Conservation (phyloP, 92 coral and sea anemone genomes). For the Heliopora coerulea region DNA sequence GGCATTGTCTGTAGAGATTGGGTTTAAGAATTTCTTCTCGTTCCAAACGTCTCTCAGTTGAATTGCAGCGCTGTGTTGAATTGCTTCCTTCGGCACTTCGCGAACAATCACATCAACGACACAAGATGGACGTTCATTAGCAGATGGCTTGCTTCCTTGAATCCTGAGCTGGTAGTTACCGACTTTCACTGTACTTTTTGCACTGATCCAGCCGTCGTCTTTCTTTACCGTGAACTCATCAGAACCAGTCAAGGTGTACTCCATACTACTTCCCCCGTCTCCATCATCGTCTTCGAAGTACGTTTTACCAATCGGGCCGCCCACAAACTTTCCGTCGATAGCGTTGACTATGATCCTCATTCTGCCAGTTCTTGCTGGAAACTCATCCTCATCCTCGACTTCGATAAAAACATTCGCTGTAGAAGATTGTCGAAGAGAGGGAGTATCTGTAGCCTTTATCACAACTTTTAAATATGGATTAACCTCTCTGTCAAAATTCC, state of each 20-base stretch:
- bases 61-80: conserved; percentile 63
- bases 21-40: conserved; percentile 48
- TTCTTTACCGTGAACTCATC: conserved; percentile 45
- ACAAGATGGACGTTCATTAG: background rate
- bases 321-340: conserved; percentile 62
- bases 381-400: conserved; percentile 63
- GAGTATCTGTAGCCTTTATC: conserved; percentile 71
- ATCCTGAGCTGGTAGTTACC: conserved; percentile 57
- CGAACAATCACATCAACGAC: conserved; percentile 54
- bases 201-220: conserved; percentile 53
- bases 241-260: conserved; percentile 25
- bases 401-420: conserved; percentile 59
- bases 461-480: conserved; percentile 60
- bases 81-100: conserved; percentile 51
- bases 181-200: conserved; percentile 45
- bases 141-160: conserved; percentile 12
- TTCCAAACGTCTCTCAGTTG: conserved; percentile 60
- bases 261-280: conserved; percentile 8
- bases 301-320: conserved; percentile 82
- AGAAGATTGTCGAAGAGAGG: conserved; percentile 55
- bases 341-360: conserved; percentile 76
- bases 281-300: conserved; percentile 79
- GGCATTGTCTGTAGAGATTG: conserved; percentile 2
- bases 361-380: conserved; percentile 57
- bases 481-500: conserved; percentile 55